phyloP scores from a whole-genome alignment of 1,140 invertebrate species.

The Trachymyrmex cornetzi region DNA sequence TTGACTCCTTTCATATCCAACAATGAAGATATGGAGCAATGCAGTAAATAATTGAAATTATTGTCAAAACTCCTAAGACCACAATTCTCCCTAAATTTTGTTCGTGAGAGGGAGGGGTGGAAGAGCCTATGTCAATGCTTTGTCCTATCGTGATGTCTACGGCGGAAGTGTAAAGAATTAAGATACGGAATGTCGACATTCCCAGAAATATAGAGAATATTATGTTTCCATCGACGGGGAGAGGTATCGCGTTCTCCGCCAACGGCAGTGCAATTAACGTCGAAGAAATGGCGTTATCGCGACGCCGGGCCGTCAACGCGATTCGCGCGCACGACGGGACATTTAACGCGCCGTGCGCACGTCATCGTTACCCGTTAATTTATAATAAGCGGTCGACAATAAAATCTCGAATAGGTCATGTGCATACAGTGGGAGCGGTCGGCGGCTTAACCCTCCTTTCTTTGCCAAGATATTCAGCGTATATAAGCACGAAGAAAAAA shows the following conservation, averaged over 20 bases:
- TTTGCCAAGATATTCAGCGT: background rate
- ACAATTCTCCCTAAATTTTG: slow-evolving; percentile 1
- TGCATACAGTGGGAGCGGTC: background rate
- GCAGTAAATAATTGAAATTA: background rate
- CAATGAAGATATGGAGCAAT: background rate
- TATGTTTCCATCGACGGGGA: slow-evolving; percentile 21
- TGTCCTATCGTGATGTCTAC: slow-evolving; percentile 3
- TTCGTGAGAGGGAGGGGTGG: background rate
- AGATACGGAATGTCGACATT: slow-evolving; percentile 10
- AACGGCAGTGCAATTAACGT: slow-evolving; percentile 54
- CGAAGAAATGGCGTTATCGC: slow-evolving; percentile 37
- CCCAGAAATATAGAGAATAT: slow-evolving; percentile 52
- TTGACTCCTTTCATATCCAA: too few species aligned
- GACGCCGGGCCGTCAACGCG: slow-evolving; percentile 24
- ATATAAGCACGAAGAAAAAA: background rate
- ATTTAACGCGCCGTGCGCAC: slow-evolving; percentile 34
- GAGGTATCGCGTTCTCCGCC: slow-evolving; percentile 36
- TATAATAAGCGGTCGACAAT: slow-evolving; percentile 45
- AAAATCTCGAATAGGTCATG: slow-evolving; percentile 40
- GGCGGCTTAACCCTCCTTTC: background rate
- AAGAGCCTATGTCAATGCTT: background rate
- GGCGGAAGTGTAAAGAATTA: slow-evolving; percentile 13
- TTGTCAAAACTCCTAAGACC: background rate
- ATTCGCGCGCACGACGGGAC: slow-evolving; percentile 42
- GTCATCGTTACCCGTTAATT: slow-evolving; percentile 43